phyloP scores from a whole-genome alignment of 2,797 vertebrate genomes.

The Peromyscus nudipes region DNA sequence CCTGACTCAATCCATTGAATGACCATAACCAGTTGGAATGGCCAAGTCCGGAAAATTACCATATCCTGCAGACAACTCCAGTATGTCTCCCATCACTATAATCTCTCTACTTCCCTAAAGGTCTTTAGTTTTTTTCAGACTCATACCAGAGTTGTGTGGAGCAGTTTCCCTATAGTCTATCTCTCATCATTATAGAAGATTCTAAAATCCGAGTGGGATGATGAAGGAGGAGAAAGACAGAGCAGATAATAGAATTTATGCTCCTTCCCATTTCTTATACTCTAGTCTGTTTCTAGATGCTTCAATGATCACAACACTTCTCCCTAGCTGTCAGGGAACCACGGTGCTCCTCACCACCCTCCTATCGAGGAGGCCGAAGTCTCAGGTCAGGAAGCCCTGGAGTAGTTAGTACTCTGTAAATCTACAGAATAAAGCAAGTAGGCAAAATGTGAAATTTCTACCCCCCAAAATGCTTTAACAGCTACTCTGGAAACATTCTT shows the following conservation, averaged over 20 bases:
- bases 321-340: not conserved
- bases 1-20: not conserved
- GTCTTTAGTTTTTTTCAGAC: not conserved
- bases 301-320: not conserved
- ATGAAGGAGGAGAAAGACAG: not conserved
- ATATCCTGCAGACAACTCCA: not conserved
- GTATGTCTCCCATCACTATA: not conserved
- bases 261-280: not conserved
- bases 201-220: not conserved
- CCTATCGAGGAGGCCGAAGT: not conserved
- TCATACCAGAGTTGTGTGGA: not conserved
- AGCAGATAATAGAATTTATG: not conserved
- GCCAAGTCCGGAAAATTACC: not conserved
- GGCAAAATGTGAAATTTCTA: conserved; percentile 56
- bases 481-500: conserved; percentile 84
- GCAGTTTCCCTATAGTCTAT: not conserved
- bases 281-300: not conserved
- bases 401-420: not conserved
- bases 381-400: conserved; percentile 6
- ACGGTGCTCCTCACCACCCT: not conserved
- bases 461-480: conserved; percentile 64
- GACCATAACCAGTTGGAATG: not conserved
- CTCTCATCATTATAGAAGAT: not conserved
- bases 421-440: conserved; percentile 15
- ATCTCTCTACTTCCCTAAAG: not conserved